Base-by-base conservation (phyloP, 2,888 invertebrate species). In the Thelaira solivaga region DNA sequence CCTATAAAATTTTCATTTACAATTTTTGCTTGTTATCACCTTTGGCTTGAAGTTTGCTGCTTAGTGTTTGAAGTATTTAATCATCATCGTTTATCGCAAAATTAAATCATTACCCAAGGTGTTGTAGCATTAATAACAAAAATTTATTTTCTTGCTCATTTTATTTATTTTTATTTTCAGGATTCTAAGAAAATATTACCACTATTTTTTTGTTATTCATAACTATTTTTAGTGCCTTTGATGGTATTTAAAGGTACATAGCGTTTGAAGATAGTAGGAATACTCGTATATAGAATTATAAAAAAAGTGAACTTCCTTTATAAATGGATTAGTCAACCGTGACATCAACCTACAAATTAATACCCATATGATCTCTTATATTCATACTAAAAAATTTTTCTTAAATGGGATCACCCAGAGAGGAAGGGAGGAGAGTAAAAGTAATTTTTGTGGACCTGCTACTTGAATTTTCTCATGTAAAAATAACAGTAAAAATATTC, bases 41-140 rank as follows among this genome's bases (percentile, higher is more conserved):
- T 18, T 47, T 57, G 16, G 20, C 22, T 39, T 47, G 57, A 47
- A 57, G 57, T 57, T 36, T 57, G 22, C 39, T 43, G 13, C 43
- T 65, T 26, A 45, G 18, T 29, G 29, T 22, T 49, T 59, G 13
- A 49, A 65, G 39, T 61, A 78, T 67, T 78, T 74, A 74, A 78
- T 78, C 78, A 78, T 78, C 74, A 78, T 69, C 78, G 59, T 74
- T 74, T 65, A 71, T 74, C 59, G 67, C 53, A 71, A 65, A 65
- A 53, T 65, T 39, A 78, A 65, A 78, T 74, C 74, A 74, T 78
- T 78, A 74, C 61, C 53, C 41, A 22, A 61, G 74, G 78, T 74
- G 69, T n/a, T n/a, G n/a, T 61, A 74, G 65, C 16, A 65, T 61
- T 57, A 78, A 53, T 61, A 61, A 24, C 55, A 26, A 53, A 24